Evolutionary conservation across 2,888 invertebrate species (phyloP).

Genomic region (Phortica magna): DNA sequence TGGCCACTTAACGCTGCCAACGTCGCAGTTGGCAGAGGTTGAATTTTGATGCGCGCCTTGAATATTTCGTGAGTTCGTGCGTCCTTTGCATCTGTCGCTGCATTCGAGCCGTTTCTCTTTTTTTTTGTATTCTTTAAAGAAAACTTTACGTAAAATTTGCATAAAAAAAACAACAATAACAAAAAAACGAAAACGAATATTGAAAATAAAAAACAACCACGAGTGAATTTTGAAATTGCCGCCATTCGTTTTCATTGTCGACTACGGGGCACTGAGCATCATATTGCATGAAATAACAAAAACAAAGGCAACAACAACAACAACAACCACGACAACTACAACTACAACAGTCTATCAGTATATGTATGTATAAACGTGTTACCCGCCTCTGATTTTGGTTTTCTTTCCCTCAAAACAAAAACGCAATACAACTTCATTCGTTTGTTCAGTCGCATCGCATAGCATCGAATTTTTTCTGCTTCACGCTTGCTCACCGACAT

Average conservation of each 20-base stretch:
- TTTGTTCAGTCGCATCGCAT: background rate
- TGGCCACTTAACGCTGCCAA: background rate
- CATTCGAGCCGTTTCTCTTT: background rate
- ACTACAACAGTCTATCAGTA: background rate
- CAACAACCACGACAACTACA: conserved; percentile 7
- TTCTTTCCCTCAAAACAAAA: background rate
- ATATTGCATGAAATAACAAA: background rate
- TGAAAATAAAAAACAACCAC: conserved; percentile 10
- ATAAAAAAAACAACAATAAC: conserved; percentile 23
- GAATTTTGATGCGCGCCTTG: conserved; percentile 19
- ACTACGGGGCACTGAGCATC: background rate
- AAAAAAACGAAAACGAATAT: conserved; percentile 9
- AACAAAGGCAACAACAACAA: background rate
- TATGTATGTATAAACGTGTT: background rate
- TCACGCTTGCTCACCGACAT: background rate
- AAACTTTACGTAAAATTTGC: conserved; percentile 39
- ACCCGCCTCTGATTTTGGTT: background rate
- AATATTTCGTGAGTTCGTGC: background rate
- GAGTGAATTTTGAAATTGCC: background rate
- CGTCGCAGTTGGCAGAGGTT: background rate
- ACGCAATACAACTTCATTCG: background rate
- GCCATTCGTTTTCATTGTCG: conserved; percentile 8
- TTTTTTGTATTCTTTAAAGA: conserved; percentile 27
- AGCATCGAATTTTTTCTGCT: background rate
- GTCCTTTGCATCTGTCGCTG: background rate